Evolutionary conservation across 2,888 invertebrate species (phyloP), one percentile per base, ranked within the genome.

Genomic region (Troglohyphantes excavatus): DNA sequence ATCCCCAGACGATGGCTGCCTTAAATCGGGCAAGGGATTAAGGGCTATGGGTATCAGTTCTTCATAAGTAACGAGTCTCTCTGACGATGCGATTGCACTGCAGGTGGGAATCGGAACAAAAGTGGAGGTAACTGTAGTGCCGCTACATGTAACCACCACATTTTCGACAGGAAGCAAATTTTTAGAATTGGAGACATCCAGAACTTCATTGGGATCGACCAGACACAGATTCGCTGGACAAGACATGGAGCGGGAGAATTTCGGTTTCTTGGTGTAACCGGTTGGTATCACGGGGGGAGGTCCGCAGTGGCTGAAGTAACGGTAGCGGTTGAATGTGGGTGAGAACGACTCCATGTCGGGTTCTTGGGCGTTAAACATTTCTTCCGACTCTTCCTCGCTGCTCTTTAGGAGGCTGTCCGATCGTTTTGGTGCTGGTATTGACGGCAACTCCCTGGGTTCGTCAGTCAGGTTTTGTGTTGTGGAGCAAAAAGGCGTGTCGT

Each of bases 251-350:
- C 90, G 83, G 17, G 29, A 2, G 0, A 67, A 27, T 33, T 78
- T 78, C 2, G 79, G 72, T 39, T 67, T 73, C 9, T 67, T 13
- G 7, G 33, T 6, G n/a, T 26, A 63, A 21, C 63, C 78, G 17
- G 39, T 13, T 11, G 84, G 79, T 33, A 84, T 78, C 5, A 65
- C 67, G 23, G 88, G 89, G 9, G 83, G 65, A 19, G 67, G 27
- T 83, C 94, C 94, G 92, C 95, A 95, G 91, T 96, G 95, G 92
- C 96, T 96, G 92, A 95, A 95, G 93, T 95, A 95, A 33, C 96
- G 94, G 91, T 95, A 94, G 11, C 96, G 94, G 92, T 94, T 90
- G 82, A 94, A 63, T 95, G 94, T 61, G 23, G 81, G 83, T 61
- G 84, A 27, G 53, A 79, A 85, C 23, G 81, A 17, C 5, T 81